Percentiles rank a stretch among this genome's conserved stretches.
phyloP scores from a whole-genome alignment of 2,888 invertebrate genomes.

The Zygaena filipendulae region DNA sequence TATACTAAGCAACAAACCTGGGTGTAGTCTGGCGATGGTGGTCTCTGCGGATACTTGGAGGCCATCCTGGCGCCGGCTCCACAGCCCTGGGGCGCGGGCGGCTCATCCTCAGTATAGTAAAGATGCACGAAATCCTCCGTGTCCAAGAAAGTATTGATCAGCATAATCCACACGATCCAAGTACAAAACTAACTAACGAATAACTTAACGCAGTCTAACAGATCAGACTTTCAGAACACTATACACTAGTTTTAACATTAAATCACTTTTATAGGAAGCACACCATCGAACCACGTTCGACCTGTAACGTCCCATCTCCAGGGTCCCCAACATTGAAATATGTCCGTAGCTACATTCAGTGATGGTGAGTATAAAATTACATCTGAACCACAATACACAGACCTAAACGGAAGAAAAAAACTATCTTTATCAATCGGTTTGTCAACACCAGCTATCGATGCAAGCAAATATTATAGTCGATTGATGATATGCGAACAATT shows the following conservation, averaged over 20 bases:
- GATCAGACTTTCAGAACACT: conserved; percentile 46
- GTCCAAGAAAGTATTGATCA: conserved; percentile 65
- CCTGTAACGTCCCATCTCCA: conserved; percentile 51
- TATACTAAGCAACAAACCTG: no score
- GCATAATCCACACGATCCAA: conserved; percentile 44
- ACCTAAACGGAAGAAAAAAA: no score
- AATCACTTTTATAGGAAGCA: conserved; percentile 45
- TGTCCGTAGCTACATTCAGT: no score
- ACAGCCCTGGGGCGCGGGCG: conserved; percentile 45
- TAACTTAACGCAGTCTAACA: conserved; percentile 47
- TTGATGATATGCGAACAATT: no score
- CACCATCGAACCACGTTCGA: conserved; percentile 36
- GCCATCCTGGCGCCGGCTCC: conserved; percentile 59
- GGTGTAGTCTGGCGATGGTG: conserved; percentile 52
- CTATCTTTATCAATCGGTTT: no score
- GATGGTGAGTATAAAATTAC: conserved; percentile 60
- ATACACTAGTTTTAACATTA: conserved; percentile 33
- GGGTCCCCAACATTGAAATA: background rate
- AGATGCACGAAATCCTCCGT: conserved; percentile 67
- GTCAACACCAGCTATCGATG: no score
- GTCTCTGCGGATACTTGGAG: conserved; percentile 50
- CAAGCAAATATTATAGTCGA: no score
- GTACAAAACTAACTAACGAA: conserved; percentile 47
- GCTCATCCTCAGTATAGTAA: conserved; percentile 62
- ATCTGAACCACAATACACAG: conserved; percentile 43